These are phyloP conservation scores for Ctenochaetus hawaiiensis DNA, from an alignment of 2,797 vertebrate genomes.

Conservation along the genomic window DNA sequence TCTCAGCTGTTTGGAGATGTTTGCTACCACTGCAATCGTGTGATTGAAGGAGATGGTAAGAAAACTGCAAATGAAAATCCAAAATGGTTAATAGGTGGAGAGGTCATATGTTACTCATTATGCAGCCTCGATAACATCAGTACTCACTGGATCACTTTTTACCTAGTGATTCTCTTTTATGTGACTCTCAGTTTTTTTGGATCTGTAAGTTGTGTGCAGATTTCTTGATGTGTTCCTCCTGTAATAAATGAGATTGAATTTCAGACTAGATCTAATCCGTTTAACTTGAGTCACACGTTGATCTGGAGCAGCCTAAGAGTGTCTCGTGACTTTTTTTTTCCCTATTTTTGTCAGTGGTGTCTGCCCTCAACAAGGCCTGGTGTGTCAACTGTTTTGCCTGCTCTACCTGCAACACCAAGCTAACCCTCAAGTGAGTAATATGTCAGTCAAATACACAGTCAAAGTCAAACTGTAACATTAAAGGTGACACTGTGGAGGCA, in stretches of 20 bases:
- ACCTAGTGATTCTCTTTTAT: not conserved
- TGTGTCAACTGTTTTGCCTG: slow-evolving; percentile 98
- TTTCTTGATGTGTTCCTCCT: not conserved
- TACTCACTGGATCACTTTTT: not conserved
- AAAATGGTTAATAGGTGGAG: not conserved
- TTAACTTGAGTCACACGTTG: not conserved
- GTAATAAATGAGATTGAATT: not conserved
- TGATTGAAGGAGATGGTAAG: slow-evolving; percentile 98
- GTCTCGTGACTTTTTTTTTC: slow-evolving; percentile 3
- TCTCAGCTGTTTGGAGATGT: slow-evolving; percentile 96
- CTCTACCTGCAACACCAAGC: slow-evolving; percentile 98
- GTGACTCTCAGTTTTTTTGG: not conserved
- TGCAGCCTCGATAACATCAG: not conserved
- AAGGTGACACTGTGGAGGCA: not conserved
- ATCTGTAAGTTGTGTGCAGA: not conserved
- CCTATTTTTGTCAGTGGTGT: slow-evolving; percentile 89
- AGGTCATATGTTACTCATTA: not conserved
- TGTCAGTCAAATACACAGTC: not conserved
- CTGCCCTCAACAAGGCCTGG: slow-evolving; percentile 99
- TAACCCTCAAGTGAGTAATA: slow-evolving; percentile 97
- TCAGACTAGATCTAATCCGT: not conserved
- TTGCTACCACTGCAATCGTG: slow-evolving; percentile 97
- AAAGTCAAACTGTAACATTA: not conserved
- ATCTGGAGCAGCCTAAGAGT: not conserved
- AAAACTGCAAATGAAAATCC: slow-evolving; percentile 8